A percentile compares a stretch with the other conserved stretches of the same genome.
These are phyloP conservation scores for Glaucomys volans DNA, from an alignment of 2,113 vertebrate genomes.

Conservation along the genomic window DNA sequence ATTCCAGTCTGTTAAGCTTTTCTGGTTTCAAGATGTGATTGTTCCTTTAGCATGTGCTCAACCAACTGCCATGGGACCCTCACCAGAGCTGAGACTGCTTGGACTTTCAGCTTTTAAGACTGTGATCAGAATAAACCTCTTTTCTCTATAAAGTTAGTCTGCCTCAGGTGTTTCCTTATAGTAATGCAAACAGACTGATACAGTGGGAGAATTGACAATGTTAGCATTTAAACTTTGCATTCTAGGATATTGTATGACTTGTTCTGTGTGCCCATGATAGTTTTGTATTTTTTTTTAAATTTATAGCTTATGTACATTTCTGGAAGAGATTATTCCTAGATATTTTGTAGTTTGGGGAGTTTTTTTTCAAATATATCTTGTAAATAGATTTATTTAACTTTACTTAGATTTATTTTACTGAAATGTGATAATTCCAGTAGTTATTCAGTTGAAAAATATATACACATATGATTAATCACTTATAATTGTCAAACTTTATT, in stretches of 20 bases:
- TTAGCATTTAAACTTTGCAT: not conserved
- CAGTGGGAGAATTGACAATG: not conserved
- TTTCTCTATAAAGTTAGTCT: too few species aligned
- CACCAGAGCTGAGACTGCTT: not conserved
- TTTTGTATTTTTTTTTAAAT: not conserved
- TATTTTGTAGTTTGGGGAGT: not conserved
- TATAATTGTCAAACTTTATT: not conserved
- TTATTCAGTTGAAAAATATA: not conserved
- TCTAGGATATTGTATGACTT: not conserved
- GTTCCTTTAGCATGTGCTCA: not conserved
- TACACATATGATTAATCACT: not conserved
- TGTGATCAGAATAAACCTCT: too few species aligned
- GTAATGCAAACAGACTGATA: not conserved
- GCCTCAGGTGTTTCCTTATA: too few species aligned
- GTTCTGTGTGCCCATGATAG: not conserved
- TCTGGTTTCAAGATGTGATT: not conserved
- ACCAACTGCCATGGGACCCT: not conserved
- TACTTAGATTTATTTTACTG: not conserved
- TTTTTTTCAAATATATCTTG: not conserved
- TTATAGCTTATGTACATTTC: not conserved
- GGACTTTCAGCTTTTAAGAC: too few species aligned
- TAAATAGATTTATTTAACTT: not conserved
- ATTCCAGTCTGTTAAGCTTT: too few species aligned
- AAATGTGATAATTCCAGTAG: not conserved
- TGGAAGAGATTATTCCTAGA: not conserved